Evolutionary conservation across 2,888 invertebrate species (phyloP).

Genomic region (Andrena praecox): DNA sequence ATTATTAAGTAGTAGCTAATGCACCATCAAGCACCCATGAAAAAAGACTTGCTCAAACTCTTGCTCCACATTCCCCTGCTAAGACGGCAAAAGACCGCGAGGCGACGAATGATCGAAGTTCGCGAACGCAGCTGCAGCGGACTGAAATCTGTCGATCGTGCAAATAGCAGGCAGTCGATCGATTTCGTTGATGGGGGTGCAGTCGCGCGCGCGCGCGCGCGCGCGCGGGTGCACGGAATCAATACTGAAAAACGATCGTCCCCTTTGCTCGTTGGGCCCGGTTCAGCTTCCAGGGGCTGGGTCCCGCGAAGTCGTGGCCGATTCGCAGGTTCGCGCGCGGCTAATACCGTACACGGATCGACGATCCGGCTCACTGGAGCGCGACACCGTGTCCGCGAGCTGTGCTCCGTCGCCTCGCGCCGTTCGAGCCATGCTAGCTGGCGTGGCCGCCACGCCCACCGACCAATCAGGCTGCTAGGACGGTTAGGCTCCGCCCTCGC

Average conservation of each 20-base stretch:
- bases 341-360: conserved; percentile 14
- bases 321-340: conserved; percentile 18
- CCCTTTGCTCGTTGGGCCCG: not conserved
- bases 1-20: no score
- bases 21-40: no score
- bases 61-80: no score
- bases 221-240: conserved; percentile 5
- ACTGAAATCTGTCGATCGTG: no score
- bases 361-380: conserved; percentile 46
- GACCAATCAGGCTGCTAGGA: conserved; percentile 4
- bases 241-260: conserved; percentile 7
- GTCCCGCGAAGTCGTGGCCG: conserved; percentile 11
- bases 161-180: conserved; percentile 2
- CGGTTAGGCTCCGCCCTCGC: not conserved
- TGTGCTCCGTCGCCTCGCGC: not conserved
- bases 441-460: conserved; percentile 1
- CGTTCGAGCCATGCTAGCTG: not conserved
- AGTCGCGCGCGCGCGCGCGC: not conserved
- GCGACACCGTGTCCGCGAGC: conserved; percentile 20
- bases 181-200: conserved; percentile 3
- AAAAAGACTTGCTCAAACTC: no score
- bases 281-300: conserved; percentile 16
- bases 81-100: no score
- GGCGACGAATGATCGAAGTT: no score
- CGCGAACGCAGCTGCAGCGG: no score